These are phyloP conservation scores for mouse (Mus musculus) DNA, from an alignment of 2,113 vertebrate genomes.

Conservation along the genomic window GRCm39 chr13:44447501-44448000, in stretches of 20 bases:
- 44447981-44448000: not conserved
- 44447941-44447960: not conserved
- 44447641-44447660: conserved; percentile 68
- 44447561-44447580: conserved; percentile 75
- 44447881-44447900: not conserved
- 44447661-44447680: conserved; percentile 79
- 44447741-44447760: not conserved
- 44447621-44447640: conserved; percentile 77
- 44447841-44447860: not conserved
- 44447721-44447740: conserved; percentile 32
- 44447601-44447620: conserved; percentile 80
- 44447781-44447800: accelerated
- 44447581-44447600: conserved; percentile 79
- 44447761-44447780: not conserved
- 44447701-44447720: conserved; percentile 54
- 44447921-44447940: not conserved
- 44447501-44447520: conserved; percentile 68
- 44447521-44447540: conserved; percentile 76
- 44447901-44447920: not conserved
- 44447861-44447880: not conserved
- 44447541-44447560: conserved; percentile 79
- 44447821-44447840: not conserved
- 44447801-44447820: not conserved
- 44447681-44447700: conserved; percentile 44
- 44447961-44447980: not conserved